These are phyloP conservation scores for Hofmannophila pseudospretella DNA, from an alignment of 2,888 invertebrate species.

Conservation along the genomic window DNA sequence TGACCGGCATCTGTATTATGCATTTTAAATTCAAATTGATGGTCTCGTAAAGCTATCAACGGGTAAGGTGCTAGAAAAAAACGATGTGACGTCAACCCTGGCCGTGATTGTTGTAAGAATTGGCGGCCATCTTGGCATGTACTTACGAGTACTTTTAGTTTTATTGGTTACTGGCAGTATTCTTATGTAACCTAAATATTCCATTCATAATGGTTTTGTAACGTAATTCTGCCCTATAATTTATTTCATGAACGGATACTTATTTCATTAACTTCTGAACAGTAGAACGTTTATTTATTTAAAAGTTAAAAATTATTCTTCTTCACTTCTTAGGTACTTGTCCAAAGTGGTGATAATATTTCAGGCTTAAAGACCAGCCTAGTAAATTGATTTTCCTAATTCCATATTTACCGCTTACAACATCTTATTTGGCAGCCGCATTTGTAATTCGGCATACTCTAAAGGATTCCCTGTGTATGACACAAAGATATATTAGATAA, in stretches of 20 bases:
- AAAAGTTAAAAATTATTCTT: no score
- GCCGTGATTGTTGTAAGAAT: constrained; percentile 65
- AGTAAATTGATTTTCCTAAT: no score
- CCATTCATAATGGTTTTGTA: background rate
- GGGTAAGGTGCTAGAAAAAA: constrained; percentile 59
- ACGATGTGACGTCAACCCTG: constrained; percentile 56
- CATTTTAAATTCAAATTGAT: constrained; percentile 75
- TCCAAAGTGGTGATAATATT: no score
- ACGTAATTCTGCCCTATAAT: background rate
- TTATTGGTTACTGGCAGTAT: constrained; percentile 31
- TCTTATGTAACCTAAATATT: background rate
- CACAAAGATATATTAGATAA: background rate
- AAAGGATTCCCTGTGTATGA: background rate
- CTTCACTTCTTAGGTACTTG: no score
- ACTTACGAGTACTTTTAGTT: no score
- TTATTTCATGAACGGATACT: no score
- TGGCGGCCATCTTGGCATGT: constrained; percentile 62
- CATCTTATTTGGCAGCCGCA: background rate
- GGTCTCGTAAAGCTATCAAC: constrained; percentile 75
- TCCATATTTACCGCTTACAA: no score
- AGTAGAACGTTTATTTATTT: no score
- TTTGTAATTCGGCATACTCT: background rate
- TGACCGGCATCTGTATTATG: constrained; percentile 73
- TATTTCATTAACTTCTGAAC: no score
- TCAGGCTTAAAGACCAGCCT: no score